Conservation (phyloP, 2,113 vertebrate species). For the Neofelis nebulosa region DNA sequence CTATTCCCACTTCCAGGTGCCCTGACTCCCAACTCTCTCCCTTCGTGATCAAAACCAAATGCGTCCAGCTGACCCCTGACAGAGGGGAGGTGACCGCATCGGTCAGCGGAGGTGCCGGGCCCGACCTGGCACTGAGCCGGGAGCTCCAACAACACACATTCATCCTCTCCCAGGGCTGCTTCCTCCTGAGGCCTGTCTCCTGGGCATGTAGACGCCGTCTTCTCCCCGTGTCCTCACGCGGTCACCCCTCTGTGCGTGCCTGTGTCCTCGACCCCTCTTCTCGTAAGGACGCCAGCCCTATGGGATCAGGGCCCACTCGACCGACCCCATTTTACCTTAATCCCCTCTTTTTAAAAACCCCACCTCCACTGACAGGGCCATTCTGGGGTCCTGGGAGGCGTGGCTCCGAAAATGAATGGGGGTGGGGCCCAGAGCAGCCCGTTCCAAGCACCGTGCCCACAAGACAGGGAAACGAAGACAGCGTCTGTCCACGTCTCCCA, state of each 20-base stretch:
- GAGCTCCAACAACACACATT: fast-evolving
- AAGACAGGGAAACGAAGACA: fast-evolving
- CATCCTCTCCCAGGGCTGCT: background rate
- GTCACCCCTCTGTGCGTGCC: fast-evolving
- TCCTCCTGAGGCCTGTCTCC: background rate
- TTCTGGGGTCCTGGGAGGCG: background rate
- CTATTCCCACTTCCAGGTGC: fast-evolving
- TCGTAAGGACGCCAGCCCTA: background rate
- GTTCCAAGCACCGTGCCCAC: fast-evolving
- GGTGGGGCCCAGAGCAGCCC: no score
- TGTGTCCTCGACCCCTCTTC: background rate
- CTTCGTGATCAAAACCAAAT: fast-evolving
- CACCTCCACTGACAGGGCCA: fast-evolving
- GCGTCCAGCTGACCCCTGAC: fast-evolving
- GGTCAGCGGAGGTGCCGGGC: fast-evolving
- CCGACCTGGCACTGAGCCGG: fast-evolving
- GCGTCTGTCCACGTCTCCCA: fast-evolving
- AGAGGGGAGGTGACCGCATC: fast-evolving
- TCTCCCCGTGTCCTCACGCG: fast-evolving
- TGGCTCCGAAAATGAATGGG: fast-evolving
- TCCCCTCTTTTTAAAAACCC: background rate
- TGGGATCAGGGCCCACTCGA: background rate
- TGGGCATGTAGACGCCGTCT: fast-evolving
- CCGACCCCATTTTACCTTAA: fast-evolving
- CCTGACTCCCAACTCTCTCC: fast-evolving